Conservation (phyloP, 2,113 vertebrate genomes). For the Sturnira hondurensis region DNA sequence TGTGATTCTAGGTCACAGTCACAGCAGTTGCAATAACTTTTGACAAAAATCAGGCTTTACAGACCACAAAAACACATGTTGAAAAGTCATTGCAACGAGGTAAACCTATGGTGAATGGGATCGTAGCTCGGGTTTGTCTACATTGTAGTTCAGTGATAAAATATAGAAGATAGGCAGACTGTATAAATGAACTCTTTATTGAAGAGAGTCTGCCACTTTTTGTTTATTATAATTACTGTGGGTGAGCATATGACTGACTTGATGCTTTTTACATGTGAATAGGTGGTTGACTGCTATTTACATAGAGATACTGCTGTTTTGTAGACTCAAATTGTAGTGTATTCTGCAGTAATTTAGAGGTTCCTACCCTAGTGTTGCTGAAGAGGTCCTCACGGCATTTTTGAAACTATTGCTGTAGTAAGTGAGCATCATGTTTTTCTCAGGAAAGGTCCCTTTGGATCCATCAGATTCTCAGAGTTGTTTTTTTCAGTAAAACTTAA, state of each 20-base stretch:
- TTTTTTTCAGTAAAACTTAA: background rate
- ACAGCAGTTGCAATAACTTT: constrained; percentile 98
- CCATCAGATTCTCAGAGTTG: background rate
- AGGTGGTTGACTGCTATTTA: background rate
- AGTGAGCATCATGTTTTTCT: background rate
- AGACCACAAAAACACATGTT: constrained; percentile 79
- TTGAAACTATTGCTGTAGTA: background rate
- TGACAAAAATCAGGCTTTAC: constrained; percentile 91
- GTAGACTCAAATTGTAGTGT: background rate
- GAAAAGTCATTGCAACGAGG: constrained; percentile 91
- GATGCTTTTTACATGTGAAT: background rate
- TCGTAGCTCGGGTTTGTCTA: background rate
- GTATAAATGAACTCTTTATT: background rate
- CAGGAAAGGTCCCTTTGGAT: background rate
- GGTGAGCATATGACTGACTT: background rate
- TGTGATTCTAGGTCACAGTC: constrained; percentile 89
- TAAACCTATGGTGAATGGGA: constrained; percentile 63
- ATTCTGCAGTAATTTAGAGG: background rate
- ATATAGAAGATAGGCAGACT: background rate
- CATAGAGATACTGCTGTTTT: background rate
- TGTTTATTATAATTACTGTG: background rate
- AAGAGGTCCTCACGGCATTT: background rate
- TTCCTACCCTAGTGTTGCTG: background rate
- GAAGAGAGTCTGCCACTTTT: background rate
- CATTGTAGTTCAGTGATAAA: background rate